Percentiles rank a stretch among this genome's conserved stretches.
These are phyloP conservation scores for Okapia johnstoni DNA, from an alignment of 2,113 vertebrate genomes.

Conservation along the genomic window DNA sequence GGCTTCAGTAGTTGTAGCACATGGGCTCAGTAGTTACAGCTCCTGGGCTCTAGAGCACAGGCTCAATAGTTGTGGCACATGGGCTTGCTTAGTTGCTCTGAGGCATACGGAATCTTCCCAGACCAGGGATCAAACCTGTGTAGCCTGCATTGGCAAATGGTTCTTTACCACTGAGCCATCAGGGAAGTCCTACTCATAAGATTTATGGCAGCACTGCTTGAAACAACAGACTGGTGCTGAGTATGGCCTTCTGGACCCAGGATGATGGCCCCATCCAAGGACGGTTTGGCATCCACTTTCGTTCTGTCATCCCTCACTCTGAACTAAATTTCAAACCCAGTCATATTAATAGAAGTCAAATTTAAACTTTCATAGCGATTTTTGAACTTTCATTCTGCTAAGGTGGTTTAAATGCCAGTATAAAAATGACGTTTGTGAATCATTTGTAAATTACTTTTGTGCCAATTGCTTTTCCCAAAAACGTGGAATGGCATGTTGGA, in stretches of 20 bases:
- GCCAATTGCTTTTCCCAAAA: neutral
- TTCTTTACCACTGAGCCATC: neutral
- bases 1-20: neutral
- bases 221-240: neutral
- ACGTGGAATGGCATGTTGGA: neutral
- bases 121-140: neutral
- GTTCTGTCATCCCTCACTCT: neutral
- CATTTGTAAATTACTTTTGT: neutral
- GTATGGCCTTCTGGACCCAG: fast-evolving
- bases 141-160: neutral
- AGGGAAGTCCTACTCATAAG: neutral
- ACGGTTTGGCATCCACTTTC: neutral
- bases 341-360: neutral
- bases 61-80: neutral
- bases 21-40: neutral
- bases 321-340: neutral
- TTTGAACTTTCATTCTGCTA: neutral
- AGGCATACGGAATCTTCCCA: neutral
- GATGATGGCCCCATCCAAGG: fast-evolving
- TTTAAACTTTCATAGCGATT: neutral
- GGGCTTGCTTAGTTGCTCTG: neutral
- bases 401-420: neutral
- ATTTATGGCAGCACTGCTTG: neutral
- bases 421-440: neutral
- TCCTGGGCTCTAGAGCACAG: neutral